Evolutionary conservation across 1,140 invertebrate species (phyloP).

Genomic region (Aphelenchoides fujianensis): DNA sequence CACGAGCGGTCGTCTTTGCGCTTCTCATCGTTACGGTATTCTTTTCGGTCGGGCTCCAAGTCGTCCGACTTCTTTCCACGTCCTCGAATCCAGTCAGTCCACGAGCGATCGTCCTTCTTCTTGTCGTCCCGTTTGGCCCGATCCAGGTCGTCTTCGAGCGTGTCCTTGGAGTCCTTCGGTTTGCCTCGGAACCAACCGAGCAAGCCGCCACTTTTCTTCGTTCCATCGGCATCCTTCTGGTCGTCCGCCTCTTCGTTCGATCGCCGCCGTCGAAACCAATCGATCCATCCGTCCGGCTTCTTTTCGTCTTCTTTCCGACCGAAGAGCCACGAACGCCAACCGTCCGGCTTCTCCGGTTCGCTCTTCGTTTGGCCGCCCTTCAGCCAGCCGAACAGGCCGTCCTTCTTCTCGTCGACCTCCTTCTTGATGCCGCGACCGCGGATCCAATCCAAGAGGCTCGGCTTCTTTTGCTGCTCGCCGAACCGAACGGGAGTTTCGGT

Average conservation of each 20-base stretch:
- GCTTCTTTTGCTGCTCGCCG: too few relatives aligned
- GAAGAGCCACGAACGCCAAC: neutral
- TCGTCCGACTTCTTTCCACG: neutral
- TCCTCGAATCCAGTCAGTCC: neutral
- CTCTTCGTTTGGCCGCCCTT: neutral
- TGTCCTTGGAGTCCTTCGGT: neutral
- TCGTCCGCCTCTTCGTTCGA: neutral
- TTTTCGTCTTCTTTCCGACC: conserved; percentile 3
- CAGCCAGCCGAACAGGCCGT: conserved; percentile 1
- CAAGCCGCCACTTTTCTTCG: neutral
- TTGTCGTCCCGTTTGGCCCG: neutral
- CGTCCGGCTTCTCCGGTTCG: neutral
- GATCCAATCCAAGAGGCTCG: too few relatives aligned
- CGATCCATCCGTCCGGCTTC: neutral
- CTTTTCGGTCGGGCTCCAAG: too few relatives aligned
- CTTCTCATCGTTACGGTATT: too few relatives aligned
- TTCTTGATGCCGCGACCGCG: neutral
- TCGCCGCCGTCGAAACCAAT: neutral
- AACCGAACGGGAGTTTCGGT: neutral
- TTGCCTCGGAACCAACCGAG: neutral
- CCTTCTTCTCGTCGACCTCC: neutral
- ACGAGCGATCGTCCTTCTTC: neutral
- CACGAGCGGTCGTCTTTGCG: too few relatives aligned
- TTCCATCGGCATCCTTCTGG: neutral
- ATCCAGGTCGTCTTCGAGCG: neutral